Base-by-base conservation (phyloP, 2,797 vertebrate genomes). In the Sebastes diploproa region DNA sequence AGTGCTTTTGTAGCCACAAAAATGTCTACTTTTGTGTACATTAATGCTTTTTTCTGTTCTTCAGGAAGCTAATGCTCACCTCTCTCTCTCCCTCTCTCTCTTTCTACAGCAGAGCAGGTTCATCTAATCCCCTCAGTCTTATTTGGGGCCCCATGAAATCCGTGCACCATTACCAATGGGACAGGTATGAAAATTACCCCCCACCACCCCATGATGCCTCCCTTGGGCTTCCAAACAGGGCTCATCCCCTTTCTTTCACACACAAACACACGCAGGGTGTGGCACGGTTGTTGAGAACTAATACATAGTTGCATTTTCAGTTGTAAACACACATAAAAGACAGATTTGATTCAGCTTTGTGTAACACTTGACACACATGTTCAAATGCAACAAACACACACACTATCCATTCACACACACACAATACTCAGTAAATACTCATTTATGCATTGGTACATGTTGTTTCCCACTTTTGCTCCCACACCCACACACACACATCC, bases 141-240 rank as follows among this genome's bases (percentile, higher is more conserved):
- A 85, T 90, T 79, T 85, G 89, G 80, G 88, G 88, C 90, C 89
- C 86, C 36, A 14, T 88, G 69, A 89, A 87, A 92, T 92, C 84
- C 63, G 12, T 70, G 69, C 76, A 83, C 81, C 85, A 93, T 93
- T 93, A 93, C 90, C 82, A 91, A 84, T 64, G 46, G 78, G 69
- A 91, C 91, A 93, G 92, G 91, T 93, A 93, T 94, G 93, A 93
- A 94, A 94, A 94, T 93, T 84, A 89, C 90, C 83, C 72, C 55
- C 55, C 25, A 34, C 63, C 69, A 63, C 78, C 66, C 69, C 5
- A 4, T 79, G 81, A 87, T 80, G 66, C 74, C 3, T 25, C 72
- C 77, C 20, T 36, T 30, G 67, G 74, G 70, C 76, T 80, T 78
- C 50, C 22, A 34, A 79, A 72, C 32, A 34, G 59, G 75, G 34